Base-by-base conservation (phyloP, 2,888 invertebrate species). In the Caenorhabditis japonica region DNA sequence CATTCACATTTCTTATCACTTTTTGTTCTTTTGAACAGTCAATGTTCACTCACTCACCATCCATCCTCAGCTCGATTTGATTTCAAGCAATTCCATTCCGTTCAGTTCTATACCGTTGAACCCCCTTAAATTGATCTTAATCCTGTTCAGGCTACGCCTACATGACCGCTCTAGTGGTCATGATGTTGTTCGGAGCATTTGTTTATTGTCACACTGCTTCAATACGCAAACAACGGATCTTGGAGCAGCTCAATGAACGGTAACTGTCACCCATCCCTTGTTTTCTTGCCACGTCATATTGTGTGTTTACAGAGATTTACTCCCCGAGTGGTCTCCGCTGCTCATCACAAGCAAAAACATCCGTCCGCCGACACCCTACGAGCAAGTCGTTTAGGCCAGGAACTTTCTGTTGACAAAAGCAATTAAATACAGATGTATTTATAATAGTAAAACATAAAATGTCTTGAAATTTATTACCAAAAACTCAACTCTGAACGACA, bases 381-480 rank as follows among this genome's bases (percentile, higher is more conserved):
- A 75, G 56, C 77, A 77, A 51, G 72, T 75, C 41, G 68, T 77
- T 41, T 77, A 47, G 64, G 47, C n/a, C n/a, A n/a, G n/a, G n/a
- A n/a, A n/a, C n/a, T n/a, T n/a, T n/a, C n/a, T n/a, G n/a, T n/a
- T n/a, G n/a, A n/a, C n/a, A n/a, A n/a, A n/a, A n/a, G n/a, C n/a
- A n/a, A n/a, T n/a, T n/a, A n/a, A n/a, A n/a, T n/a, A n/a, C n/a
- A n/a, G n/a, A n/a, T n/a, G n/a, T n/a, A n/a, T n/a, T n/a, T n/a
- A n/a, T n/a, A n/a, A n/a, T n/a, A n/a, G n/a, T n/a, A n/a, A n/a
- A n/a, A n/a, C n/a, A n/a, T n/a, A n/a, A n/a, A n/a, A n/a, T n/a
- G n/a, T n/a, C n/a, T n/a, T n/a, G n/a, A n/a, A n/a, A n/a, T n/a
- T n/a, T n/a, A n/a, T n/a, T n/a, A n/a, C n/a, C n/a, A n/a, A n/a